Conservation (phyloP, 2,797 vertebrate species). For the Ctenochaetus hawaiiensis region DNA sequence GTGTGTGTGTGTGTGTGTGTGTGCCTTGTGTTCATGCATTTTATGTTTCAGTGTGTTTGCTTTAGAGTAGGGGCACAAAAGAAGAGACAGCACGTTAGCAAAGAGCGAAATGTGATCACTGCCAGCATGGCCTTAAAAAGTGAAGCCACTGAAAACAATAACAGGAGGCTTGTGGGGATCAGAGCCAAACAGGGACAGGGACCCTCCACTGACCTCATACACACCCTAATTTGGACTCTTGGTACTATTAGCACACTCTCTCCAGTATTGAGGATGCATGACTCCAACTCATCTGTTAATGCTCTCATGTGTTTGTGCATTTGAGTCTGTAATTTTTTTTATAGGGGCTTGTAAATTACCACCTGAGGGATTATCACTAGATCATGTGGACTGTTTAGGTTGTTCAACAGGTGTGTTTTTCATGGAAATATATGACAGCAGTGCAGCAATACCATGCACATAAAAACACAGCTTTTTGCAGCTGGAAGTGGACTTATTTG, state of each 20-base stretch:
- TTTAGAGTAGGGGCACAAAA: slow-evolving; percentile 34
- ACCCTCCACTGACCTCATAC: slow-evolving; percentile 52
- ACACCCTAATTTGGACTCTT: slow-evolving; percentile 15
- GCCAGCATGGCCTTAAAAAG: slow-evolving; percentile 60
- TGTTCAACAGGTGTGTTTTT: slow-evolving; percentile 59
- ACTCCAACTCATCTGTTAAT: slow-evolving; percentile 9
- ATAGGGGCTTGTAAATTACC: slow-evolving; percentile 51
- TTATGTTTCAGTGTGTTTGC: slow-evolving; percentile 21
- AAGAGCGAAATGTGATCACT: slow-evolving; percentile 55
- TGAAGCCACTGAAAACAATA: slow-evolving; percentile 80
- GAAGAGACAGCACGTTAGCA: slow-evolving; percentile 42
- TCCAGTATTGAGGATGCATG: slow-evolving; percentile 11
- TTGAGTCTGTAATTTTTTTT: slow-evolving; percentile 40
- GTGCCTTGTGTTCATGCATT: slow-evolving; percentile 16
- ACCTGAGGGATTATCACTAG: slow-evolving; percentile 59
- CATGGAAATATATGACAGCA: slow-evolving; percentile 45
- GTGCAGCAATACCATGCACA: background rate
- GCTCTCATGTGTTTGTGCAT: slow-evolving; percentile 10
- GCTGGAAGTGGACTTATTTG: slow-evolving; percentile 7
- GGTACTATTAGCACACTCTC: slow-evolving; percentile 11
- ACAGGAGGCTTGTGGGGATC: slow-evolving; percentile 74
- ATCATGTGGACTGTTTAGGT: slow-evolving; percentile 43
- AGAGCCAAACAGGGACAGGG: slow-evolving; percentile 68
- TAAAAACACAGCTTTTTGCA: slow-evolving; percentile 19
- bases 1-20: slow-evolving; percentile 28